A percentile compares a stretch with the other conserved stretches of the same genome.
These are phyloP conservation scores for Larimichthys crocea DNA, from an alignment of 2,113 vertebrate species.

Conservation along the genomic window DNA sequence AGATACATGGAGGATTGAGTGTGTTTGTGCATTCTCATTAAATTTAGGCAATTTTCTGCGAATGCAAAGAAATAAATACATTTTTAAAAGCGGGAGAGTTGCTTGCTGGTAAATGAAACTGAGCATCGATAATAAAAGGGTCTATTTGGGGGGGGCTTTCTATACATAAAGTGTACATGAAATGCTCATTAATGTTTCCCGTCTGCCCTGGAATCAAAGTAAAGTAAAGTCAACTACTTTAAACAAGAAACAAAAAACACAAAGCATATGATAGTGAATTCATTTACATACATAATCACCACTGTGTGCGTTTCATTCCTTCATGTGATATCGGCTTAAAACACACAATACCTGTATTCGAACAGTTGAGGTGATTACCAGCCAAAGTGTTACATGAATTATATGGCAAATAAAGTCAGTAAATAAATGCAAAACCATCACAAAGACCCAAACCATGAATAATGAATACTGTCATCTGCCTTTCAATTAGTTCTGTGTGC, in stretches of 20 bases:
- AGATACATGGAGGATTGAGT: constrained; percentile 77
- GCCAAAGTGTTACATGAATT: constrained; percentile 27
- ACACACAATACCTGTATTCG: background rate
- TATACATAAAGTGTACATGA: constrained; percentile 25
- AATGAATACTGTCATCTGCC: constrained; percentile 69
- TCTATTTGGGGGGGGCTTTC: constrained; percentile 11
- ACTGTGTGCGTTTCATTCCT: background rate
- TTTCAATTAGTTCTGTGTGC: constrained; percentile 74
- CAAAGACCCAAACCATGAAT: constrained; percentile 66
- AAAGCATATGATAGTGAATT: constrained; percentile 49
- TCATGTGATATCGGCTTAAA: background rate
- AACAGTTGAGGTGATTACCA: constrained; percentile 31
- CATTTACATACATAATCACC: background rate
- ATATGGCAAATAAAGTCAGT: constrained; percentile 59
- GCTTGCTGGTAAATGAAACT: constrained; percentile 54
- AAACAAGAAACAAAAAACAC: constrained; percentile 37
- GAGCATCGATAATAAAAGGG: constrained; percentile 28
- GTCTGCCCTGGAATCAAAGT: background rate
- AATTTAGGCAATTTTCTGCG: constrained; percentile 80
- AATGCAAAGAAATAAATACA: constrained; percentile 76
- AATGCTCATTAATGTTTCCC: constrained; percentile 19
- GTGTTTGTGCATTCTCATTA: constrained; percentile 79
- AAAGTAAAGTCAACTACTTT: constrained; percentile 18
- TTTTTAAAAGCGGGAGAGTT: constrained; percentile 41
- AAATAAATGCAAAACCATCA: constrained; percentile 52